Evolutionary conservation across 64 coral and sea anemone genomes (phyloP), one percentile per base, ranked within the genome.

Genomic region (Trachythela sp.): DNA sequence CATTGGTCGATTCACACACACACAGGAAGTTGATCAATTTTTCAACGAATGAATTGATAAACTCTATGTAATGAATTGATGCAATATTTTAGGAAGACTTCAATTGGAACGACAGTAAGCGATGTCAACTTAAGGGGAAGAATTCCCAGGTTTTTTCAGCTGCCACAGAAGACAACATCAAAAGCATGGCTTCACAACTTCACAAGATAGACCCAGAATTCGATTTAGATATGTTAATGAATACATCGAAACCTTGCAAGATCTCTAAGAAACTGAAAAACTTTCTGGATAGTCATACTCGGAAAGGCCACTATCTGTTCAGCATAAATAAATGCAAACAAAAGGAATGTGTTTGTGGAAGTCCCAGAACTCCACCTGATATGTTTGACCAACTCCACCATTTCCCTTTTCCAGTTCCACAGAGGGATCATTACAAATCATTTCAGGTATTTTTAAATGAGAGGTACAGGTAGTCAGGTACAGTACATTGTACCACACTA

Each of bases 311-410:
- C 33, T 92, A 88, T 75, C 77, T 83, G 52, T 84, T 92, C 60
- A 64, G 71, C 36, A 84, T 90, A 22, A 64, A 84, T 48, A 91
- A 86, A 38, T 85, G 89, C 40, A 8, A 36, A 40, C 48, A 91
- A 36, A 85, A 92, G 56, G 76, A 92, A 20, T 88, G 86, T 60
- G 76, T 88, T 22, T 92, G 91, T 84, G 91, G 91, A 17, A 40
- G 34, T 41, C 77, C 91, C 87, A 92, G 86, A 54, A 51, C 83
- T 67, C 83, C 86, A 40, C 86, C 36, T 39, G 91, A 92, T 1
- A 85, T 83, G 35, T 92, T 92, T 92, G 52, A 14, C 39, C 67
- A 92, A 86, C 91, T 92, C 42, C 91, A 92, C 54, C 86, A 92
- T 71, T 86, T 92, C 18, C 86, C 91, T 20, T 92, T 87, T 72